Evolutionary conservation across 2,113 vertebrate genomes (phyloP).

Genomic region (Lepidothrix coronata): DNA sequence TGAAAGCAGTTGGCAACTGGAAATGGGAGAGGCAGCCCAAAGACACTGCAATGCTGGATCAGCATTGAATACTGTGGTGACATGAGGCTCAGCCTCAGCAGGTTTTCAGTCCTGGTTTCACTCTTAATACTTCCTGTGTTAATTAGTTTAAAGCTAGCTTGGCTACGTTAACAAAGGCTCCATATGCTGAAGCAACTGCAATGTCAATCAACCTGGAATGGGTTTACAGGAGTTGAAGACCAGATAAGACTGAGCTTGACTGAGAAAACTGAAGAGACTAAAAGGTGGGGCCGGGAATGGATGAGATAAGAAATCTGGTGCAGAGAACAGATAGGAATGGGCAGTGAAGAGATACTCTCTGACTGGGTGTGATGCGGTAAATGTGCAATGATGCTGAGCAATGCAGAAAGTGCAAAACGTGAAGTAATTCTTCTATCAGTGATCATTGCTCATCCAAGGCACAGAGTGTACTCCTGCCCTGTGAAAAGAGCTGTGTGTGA

Average conservation of each 20-base stretch:
- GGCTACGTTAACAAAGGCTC: not conserved
- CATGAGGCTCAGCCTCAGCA: not conserved
- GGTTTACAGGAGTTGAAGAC: rapidly evolving
- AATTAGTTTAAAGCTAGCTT: not conserved
- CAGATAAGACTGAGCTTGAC: not conserved
- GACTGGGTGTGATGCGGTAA: not conserved
- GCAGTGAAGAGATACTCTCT: not conserved
- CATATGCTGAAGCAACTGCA: not conserved
- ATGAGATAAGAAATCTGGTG: not conserved
- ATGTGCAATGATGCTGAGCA: not conserved
- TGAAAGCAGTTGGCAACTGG: not conserved
- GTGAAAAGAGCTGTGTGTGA: not conserved
- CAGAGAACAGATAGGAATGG: not conserved
- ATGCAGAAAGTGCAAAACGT: not conserved
- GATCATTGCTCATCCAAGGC: not conserved
- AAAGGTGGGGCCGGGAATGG: not conserved
- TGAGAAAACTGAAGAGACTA: not conserved
- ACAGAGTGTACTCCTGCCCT: not conserved
- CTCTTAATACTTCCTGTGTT: not conserved
- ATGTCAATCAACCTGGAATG: not conserved
- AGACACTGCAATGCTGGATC: not conserved
- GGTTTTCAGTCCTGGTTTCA: not conserved
- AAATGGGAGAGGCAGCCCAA: not conserved
- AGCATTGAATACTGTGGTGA: not conserved
- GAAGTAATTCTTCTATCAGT: not conserved